Base-by-base conservation (phyloP, 2,113 vertebrate species). In the Strix uralensis region DNA sequence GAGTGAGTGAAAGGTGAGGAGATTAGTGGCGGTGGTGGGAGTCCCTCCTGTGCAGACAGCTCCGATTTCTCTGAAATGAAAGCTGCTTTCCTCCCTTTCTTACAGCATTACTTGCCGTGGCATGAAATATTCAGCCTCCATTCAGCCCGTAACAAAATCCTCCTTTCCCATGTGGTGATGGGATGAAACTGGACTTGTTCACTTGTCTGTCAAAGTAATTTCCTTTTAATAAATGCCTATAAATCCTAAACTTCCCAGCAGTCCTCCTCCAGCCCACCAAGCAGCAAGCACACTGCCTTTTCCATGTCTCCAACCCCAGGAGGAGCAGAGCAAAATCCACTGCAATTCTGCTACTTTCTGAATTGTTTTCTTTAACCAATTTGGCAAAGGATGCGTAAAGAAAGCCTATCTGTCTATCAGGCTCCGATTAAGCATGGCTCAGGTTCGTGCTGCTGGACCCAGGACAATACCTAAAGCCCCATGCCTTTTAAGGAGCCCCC, bases 401-500 rank as follows among this genome's bases (percentile, higher is more conserved):
- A 44, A 69, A 84, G 30, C 34, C 42, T 74, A 11, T 62, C 20
- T 4, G n/a, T 52, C 47, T 42, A 9, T 66, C 22, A 0, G 51
- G 38, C 61, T 66, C 63, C 0, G 2, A 71, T 81, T 44, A 63
- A 96, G 63, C 63, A 25, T 2, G 3, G 61, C 80, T 90, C 83
- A 87, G 88, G 81, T 92, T 86, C 5, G 1, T 0, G 8, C 40
- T 51, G 77, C 87, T 40, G 46, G 71, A 85, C 32, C 6, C 62
- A 42, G 21, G 54, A 38, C 51, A 46, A 34, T 30, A 81, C 34
- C 49, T 75, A 93, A 96, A 97, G 95, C 95, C 91, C 7, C 20
- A 95, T 96, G 94, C 98, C 98, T 98, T 98, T 97, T 98, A 98
- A 95, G 98, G 98, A 96, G 96, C 94, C 98, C 97, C 98, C 97